Evolutionary conservation across 2,888 invertebrate species (phyloP), one percentile per base, ranked within the genome.

Genomic region (Thelaira solivaga): DNA sequence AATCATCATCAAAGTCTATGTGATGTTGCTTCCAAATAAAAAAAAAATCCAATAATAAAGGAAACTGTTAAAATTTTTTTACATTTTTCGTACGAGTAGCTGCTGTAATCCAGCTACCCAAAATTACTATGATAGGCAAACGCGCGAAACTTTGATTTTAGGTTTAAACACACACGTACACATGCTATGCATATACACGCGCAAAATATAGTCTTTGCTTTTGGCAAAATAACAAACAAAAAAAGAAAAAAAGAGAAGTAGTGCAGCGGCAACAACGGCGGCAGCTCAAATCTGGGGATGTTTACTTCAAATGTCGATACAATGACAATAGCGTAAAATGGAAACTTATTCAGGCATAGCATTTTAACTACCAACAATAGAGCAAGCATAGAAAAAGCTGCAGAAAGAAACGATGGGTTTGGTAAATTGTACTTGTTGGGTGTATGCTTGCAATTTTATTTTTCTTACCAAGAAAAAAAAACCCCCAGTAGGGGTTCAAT

Each of bases 1-100:
- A 86, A 86, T 86, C 86, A 85, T 86, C 85, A 86, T 83, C 84
- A 85, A 71, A 61, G 64, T 77, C 68, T 61, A 55, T 64, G 57
- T 49, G 72, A 49, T 59, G 65, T 61, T 43, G 24, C 34, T 31
- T 83, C 83, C 62, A 59, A 16, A 29, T 65, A 65, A 13, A 10
- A 20, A 68, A 57, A 39, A 8, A 53, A 39, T 16, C n/a, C n/a
- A 72, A 62, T 55, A 47, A 47, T 31, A 76, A 59, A 71, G 71
- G 57, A 69, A 74, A 69, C 55, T 62, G 61, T 53, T 41, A 53
- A 47, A n/a, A 29, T 62, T 55, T 36, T 53, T 59, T 29, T 41
- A 4, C 2, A 5, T 49, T 59, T 61, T 26, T 18, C 7, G 10
- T 34, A 26, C 24, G 68, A 64, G 69, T 53, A 43, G 26, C 39